Evolutionary conservation across 2,797 vertebrate genomes (phyloP).

Genomic region (Hippopotamyrus pictus): DNA sequence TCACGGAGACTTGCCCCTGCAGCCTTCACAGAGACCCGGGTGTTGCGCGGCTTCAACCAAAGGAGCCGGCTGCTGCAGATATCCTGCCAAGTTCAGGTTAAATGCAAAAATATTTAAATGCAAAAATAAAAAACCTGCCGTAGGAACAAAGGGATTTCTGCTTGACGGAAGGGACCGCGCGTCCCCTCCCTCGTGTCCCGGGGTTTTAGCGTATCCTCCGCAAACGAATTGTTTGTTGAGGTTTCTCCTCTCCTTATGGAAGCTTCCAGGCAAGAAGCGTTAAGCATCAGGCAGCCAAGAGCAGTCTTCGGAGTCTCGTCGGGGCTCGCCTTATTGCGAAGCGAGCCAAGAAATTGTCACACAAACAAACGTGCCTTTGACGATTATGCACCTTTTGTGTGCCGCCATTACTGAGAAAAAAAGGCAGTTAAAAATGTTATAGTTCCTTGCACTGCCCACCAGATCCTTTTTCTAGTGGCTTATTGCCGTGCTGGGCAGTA

Average conservation of each 20-base stretch:
- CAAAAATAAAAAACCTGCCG: conserved; percentile 15
- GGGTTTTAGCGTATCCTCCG: background rate
- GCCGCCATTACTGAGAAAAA: background rate
- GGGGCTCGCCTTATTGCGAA: background rate
- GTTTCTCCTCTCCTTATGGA: background rate
- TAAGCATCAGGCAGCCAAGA: background rate
- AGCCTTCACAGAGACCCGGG: conserved; percentile 15
- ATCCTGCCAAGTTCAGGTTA: conserved; percentile 28
- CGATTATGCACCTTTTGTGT: background rate
- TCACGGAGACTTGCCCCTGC: background rate
- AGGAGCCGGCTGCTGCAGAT: conserved; percentile 11
- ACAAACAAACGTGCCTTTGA: background rate
- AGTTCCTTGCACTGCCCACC: background rate
- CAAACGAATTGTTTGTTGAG: conserved; percentile 8
- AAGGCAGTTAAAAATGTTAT: background rate
- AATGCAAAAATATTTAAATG: conserved; percentile 9
- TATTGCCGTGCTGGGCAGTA: background rate
- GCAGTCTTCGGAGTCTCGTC: background rate
- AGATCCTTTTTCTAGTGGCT: background rate
- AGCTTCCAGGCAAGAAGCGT: background rate
- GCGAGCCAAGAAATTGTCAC: background rate
- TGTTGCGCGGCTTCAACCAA: conserved; percentile 9
- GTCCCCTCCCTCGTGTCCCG: background rate
- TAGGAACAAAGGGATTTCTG: background rate
- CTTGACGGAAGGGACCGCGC: conserved; percentile 4